phyloP scores from a whole-genome alignment of 1,140 invertebrate genomes.

The Chrysomallon squamiferum region DNA sequence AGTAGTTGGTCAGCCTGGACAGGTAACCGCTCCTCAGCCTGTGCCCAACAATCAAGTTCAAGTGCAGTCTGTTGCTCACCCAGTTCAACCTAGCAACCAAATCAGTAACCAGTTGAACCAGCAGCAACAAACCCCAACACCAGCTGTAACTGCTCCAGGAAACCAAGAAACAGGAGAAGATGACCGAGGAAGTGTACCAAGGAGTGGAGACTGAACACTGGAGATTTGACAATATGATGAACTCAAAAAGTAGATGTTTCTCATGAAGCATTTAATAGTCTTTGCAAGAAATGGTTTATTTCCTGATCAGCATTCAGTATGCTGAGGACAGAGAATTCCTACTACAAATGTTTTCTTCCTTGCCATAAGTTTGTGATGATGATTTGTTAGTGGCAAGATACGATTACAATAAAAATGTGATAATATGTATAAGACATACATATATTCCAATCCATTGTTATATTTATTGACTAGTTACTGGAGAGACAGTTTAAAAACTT shows the following conservation, averaged over 20 bases:
- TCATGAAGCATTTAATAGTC: no score
- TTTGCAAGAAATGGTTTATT: background rate
- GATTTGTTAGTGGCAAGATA: background rate
- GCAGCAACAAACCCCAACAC: background rate
- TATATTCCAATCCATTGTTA: background rate
- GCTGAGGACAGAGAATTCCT: background rate
- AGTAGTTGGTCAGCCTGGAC: slow-evolving; percentile 14
- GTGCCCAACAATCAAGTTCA: slow-evolving; percentile 45
- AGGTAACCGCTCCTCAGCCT: background rate
- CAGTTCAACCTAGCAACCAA: slow-evolving; percentile 48
- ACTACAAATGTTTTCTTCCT: no score
- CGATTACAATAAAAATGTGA: background rate
- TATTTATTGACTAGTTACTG: background rate
- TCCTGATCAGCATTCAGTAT: background rate
- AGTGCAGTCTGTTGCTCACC: slow-evolving; percentile 27
- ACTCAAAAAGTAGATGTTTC: background rate
- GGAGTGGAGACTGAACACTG: background rate
- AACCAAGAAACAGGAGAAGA: slow-evolving; percentile 48
- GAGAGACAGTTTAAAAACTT: no score
- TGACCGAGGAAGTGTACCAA: slow-evolving; percentile 15
- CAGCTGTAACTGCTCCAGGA: slow-evolving; percentile 13
- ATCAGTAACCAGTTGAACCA: slow-evolving; percentile 51
- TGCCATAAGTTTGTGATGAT: background rate
- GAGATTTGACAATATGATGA: background rate
- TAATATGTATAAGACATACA: background rate